Conservation (phyloP, 2,888 invertebrate genomes). For the Megamerina dolium region DNA sequence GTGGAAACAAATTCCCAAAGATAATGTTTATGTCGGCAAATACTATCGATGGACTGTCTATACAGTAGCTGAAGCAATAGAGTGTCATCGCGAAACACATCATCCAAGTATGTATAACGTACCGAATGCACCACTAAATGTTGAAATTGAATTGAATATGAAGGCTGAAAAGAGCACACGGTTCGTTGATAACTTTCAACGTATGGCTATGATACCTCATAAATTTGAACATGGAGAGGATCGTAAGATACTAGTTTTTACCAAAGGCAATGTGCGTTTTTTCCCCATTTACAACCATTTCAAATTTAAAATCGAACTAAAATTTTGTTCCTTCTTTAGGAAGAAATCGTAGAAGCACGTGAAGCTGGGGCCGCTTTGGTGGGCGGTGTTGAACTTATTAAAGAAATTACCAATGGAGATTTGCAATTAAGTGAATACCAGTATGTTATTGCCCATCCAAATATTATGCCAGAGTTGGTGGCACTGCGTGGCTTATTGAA, state of each 20-base stretch:
- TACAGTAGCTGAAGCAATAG: conserved; percentile 68
- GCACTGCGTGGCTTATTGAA: conserved; percentile 72
- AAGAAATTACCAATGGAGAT: conserved; percentile 70
- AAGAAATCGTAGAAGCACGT: conserved; percentile 52
- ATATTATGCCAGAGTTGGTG: conserved; percentile 70
- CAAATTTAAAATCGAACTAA: neutral
- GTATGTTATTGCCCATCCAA: conserved; percentile 70
- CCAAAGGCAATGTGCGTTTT: conserved; percentile 55
- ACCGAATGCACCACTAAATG: conserved; percentile 64
- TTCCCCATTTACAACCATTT: neutral
- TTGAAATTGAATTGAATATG: conserved; percentile 76
- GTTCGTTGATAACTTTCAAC: conserved; percentile 63
- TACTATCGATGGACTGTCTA: conserved; percentile 59
- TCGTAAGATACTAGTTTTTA: conserved; percentile 67
- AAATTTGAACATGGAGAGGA: conserved; percentile 64
- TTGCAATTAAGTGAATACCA: conserved; percentile 64
- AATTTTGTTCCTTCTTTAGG: conserved; percentile 23
- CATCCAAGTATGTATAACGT: conserved; percentile 76
- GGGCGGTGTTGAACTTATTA: conserved; percentile 70
- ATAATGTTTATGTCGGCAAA: conserved; percentile 59
- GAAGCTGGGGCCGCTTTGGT: conserved; percentile 67
- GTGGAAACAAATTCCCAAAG: conserved; percentile 53
- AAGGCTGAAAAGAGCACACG: conserved; percentile 53
- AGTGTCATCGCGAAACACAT: conserved; percentile 72
- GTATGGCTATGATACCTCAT: conserved; percentile 63